Conservation (phyloP, 35 echinoderm and acorn worm species). For the Diadema setosum region DNA sequence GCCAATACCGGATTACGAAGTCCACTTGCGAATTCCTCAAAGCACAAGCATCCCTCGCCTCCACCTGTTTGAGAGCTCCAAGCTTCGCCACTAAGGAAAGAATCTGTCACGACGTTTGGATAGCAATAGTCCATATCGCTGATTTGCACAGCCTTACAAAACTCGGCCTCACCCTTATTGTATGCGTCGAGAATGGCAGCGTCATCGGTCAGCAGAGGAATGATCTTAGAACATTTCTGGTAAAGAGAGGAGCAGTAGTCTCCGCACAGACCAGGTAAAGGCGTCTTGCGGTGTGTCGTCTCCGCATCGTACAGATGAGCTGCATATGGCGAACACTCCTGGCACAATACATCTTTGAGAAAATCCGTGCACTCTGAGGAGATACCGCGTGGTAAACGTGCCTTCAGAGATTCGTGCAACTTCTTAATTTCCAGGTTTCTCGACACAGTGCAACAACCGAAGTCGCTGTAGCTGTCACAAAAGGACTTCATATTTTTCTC, state of each 20-base stretch:
- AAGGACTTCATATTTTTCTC: conserved; percentile 16
- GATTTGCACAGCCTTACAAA: conserved; percentile 59
- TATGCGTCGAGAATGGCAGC: conserved; percentile 8
- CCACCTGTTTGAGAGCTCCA: conserved; percentile 20
- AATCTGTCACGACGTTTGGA: conserved; percentile 53
- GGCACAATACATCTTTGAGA: conserved; percentile 78
- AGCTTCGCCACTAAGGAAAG: conserved; percentile 23
- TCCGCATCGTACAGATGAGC: conserved; percentile 85
- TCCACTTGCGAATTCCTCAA: conserved; percentile 94
- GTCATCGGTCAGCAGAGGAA: conserved; percentile 56
- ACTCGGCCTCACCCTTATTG: background rate
- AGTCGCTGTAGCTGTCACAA: conserved; percentile 59
- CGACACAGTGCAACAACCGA: conserved; percentile 69
- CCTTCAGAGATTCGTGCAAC: background rate
- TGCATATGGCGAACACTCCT: conserved; percentile 93
- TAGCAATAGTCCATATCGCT: conserved; percentile 83
- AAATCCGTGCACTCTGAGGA: conserved; percentile 26
- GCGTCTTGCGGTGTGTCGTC: background rate
- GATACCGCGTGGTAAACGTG: background rate
- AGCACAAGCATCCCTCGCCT: conserved; percentile 71
- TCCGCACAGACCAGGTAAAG: conserved; percentile 77
- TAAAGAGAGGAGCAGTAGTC: conserved; percentile 74
- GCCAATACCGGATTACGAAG: conserved; percentile 77
- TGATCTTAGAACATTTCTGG: conserved; percentile 40
- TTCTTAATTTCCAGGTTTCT: conserved; percentile 30